Base-by-base conservation (phyloP, 2,888 invertebrate genomes). In the Acronicta aceris region DNA sequence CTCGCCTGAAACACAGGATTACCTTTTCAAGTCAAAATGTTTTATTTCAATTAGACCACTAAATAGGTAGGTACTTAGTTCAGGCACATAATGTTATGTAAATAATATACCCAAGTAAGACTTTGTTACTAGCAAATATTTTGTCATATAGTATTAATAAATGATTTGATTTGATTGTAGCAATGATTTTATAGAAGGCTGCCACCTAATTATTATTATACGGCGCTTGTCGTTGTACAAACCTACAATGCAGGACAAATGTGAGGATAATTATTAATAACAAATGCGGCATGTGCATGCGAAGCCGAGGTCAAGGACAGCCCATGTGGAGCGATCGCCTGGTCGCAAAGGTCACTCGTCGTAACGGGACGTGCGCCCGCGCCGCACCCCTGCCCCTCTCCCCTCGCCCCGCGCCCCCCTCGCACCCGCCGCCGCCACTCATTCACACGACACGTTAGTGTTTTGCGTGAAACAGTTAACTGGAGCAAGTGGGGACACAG, bases 231-330 rank as follows among this genome's bases (percentile, higher is more conserved):
- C 46, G 46, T 50, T 53, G 55, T n/a, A 9, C 6, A 17, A 46
- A 42, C 40, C 52, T 21, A 53, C 16, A 16, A 9, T 41, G 52
- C 74, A 30, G 12, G 43, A 30, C 60, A 41, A 67, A 43, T 60
- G 43, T 33, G 56, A 49, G 10, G 53, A 50, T 73, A 41, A 57
- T 59, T n/a, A n/a, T n/a, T 71, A 56, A 57, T 53, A 69, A 71
- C 53, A 69, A 69, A 61, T 62, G 70, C 52, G 41, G 55, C 69
- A 65, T 73, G 70, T 59, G 69, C 60, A 70, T 59, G 73, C 56
- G 61, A 61, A 46, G 56, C 52, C 59, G 59, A 58, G 80, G 84
- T 82, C 82, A 82, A 83, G 84, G 84, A 59, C 82, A 70, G 71
- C 56, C 56, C 69, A 74, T 68, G 62, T 60, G 63, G 45, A 59